Conservation (phyloP, 1,140 invertebrate species). For the Dinothrombium tinctorium region DNA sequence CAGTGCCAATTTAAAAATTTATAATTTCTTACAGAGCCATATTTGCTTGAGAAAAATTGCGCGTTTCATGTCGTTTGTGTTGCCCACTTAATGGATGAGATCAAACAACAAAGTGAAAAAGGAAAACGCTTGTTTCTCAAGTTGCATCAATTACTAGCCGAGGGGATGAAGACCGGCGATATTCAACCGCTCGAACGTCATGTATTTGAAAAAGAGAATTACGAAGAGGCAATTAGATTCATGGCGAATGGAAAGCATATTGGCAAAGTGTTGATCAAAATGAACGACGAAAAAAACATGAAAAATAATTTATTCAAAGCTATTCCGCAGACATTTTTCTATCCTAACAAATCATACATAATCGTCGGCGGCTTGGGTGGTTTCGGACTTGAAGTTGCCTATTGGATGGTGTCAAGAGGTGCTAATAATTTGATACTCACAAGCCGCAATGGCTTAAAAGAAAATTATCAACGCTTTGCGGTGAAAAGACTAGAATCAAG, state of each 20-base stretch:
- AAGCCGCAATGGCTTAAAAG: slow-evolving; percentile 58
- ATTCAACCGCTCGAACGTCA: slow-evolving; percentile 56
- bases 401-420: slow-evolving; percentile 67
- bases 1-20: too few relatives aligned
- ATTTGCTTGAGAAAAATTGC: too few relatives aligned
- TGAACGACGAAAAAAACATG: slow-evolving; percentile 16
- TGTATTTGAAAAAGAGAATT: slow-evolving; percentile 52
- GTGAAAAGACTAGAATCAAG: slow-evolving; percentile 30
- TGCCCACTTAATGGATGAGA: too few relatives aligned
- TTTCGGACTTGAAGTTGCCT: slow-evolving; percentile 70
- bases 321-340: slow-evolving; percentile 49
- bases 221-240: slow-evolving; percentile 76
- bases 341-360: slow-evolving; percentile 57
- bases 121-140: too few relatives aligned
- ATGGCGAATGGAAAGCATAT: slow-evolving; percentile 95
- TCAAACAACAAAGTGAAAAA: too few relatives aligned
- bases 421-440: slow-evolving; percentile 59
- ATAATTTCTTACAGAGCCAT: too few relatives aligned
- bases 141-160: too few relatives aligned
- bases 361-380: slow-evolving; percentile 72
- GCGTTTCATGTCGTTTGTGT: too few relatives aligned
- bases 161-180: slow-evolving; percentile 58
- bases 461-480: slow-evolving; percentile 47
- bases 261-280: slow-evolving; percentile 53
- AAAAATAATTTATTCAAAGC: slow-evolving; percentile 7